A percentile compares a stretch with the other conserved stretches of the same genome.
These are phyloP conservation scores for Phocoena sinus DNA, from an alignment of 2,113 vertebrate species.

Conservation along the genomic window DNA sequence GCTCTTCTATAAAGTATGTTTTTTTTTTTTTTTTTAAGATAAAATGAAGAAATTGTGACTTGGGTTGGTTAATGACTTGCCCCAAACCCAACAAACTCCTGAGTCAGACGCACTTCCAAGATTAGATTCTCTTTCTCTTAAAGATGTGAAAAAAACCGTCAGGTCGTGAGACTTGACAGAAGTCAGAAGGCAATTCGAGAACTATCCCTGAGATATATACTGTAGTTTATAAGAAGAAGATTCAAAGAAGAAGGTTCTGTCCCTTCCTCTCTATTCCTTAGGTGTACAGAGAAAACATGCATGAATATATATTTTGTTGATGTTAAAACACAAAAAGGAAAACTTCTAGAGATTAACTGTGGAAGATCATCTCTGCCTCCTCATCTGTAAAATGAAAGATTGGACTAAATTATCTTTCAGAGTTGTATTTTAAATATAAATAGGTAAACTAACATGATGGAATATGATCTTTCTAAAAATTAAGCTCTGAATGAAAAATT, in stretches of 20 bases:
- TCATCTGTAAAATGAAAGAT: neutral
- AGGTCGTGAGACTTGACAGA: neutral
- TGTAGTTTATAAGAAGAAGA: neutral
- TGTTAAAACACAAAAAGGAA: neutral
- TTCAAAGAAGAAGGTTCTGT: neutral
- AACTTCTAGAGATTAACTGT: neutral
- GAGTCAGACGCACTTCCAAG: neutral
- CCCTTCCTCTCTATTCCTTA: neutral
- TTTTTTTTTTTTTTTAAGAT: neutral
- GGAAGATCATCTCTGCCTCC: neutral
- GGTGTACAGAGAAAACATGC: neutral
- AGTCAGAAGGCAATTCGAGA: neutral
- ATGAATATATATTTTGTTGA: neutral
- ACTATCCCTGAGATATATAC: neutral
- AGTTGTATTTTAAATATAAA: slow-evolving; percentile 15
- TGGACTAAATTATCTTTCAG: neutral
- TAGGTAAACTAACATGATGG: neutral
- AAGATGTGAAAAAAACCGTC: neutral
- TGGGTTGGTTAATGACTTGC: neutral
- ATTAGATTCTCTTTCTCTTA: neutral
- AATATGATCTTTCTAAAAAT: neutral
- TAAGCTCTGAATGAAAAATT: neutral
- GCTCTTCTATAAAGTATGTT: neutral
- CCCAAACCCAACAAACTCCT: neutral
- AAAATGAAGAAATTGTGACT: neutral